Evolutionary conservation across 2,797 vertebrate genomes (phyloP).

Genomic region (Glyptemys insculpta): DNA sequence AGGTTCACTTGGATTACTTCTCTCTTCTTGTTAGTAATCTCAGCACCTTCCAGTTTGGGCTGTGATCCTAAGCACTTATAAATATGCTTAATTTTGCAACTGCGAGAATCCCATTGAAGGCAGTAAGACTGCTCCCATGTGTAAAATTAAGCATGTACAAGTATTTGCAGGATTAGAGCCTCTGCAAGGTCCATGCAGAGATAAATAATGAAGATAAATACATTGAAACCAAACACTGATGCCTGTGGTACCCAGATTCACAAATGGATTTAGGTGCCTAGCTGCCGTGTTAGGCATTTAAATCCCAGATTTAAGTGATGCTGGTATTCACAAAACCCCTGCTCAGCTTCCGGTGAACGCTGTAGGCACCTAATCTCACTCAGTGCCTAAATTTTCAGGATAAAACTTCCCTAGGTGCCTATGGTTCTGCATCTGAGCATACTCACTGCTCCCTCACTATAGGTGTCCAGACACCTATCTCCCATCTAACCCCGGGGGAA

Average conservation of each 20-base stretch:
- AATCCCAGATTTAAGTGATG: no score
- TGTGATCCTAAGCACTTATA: constrained; percentile 13
- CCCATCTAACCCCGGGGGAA: no score
- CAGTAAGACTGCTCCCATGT: neutral
- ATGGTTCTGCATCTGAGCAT: no score
- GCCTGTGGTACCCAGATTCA: neutral
- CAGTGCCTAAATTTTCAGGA: no score
- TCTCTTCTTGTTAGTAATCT: constrained; percentile 43
- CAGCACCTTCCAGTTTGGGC: constrained; percentile 40
- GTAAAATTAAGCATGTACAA: neutral
- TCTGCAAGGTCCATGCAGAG: neutral
- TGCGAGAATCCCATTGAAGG: neutral
- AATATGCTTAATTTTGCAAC: constrained; percentile 15
- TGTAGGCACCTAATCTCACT: no score
- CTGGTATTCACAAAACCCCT: no score
- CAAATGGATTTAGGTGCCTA: no score
- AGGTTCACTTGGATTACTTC: constrained; percentile 38
- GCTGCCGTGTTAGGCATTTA: no score
- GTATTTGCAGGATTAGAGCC: constrained; percentile 12
- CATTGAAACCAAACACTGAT: neutral
- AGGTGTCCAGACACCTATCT: no score
- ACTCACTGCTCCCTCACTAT: no score
- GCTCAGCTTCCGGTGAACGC: no score
- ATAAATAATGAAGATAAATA: neutral
- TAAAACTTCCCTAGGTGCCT: no score